phyloP scores from a whole-genome alignment of 1,140 invertebrate species.

The Lethrus apterus region DNA sequence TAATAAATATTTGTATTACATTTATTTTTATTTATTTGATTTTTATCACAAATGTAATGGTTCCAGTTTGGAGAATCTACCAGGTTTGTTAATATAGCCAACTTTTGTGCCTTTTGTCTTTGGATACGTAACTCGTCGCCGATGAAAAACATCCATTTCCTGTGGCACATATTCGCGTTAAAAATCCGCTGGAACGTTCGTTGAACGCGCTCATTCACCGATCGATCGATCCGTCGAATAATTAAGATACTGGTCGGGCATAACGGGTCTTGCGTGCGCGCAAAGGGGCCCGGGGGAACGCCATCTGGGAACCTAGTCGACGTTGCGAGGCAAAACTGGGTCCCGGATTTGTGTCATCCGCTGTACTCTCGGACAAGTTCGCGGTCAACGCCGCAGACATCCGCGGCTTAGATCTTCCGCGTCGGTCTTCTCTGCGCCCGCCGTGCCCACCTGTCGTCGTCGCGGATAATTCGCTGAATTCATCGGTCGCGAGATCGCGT shows the following conservation, averaged over 20 bases:
- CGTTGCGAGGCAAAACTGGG: conserved; percentile 27
- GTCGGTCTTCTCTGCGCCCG: neutral
- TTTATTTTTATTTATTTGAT: too few relatives aligned
- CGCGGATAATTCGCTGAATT: neutral
- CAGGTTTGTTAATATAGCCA: too few relatives aligned
- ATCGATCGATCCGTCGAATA: too few relatives aligned
- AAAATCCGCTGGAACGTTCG: too few relatives aligned
- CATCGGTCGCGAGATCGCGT: neutral
- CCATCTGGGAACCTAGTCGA: conserved; percentile 9
- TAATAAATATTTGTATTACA: too few relatives aligned
- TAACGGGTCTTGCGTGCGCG: neutral
- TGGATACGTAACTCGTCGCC: neutral
- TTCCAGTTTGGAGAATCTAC: too few relatives aligned
- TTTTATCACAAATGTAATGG: too few relatives aligned
- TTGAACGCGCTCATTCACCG: neutral
- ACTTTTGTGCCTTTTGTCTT: too few relatives aligned
- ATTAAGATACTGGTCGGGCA: neutral
- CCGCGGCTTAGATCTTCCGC: neutral
- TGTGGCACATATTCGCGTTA: too few relatives aligned
- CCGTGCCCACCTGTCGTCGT: neutral
- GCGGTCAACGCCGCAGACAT: neutral
- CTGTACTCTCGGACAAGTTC: conserved; percentile 33
- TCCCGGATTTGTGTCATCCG: conserved; percentile 36
- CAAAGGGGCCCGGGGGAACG: neutral
- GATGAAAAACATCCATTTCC: too few relatives aligned